Percentiles rank a stretch among this genome's conserved stretches.
Conservation (phyloP, 64 coral and sea anemone genomes). For the Astreopora myriophthalma region DNA sequence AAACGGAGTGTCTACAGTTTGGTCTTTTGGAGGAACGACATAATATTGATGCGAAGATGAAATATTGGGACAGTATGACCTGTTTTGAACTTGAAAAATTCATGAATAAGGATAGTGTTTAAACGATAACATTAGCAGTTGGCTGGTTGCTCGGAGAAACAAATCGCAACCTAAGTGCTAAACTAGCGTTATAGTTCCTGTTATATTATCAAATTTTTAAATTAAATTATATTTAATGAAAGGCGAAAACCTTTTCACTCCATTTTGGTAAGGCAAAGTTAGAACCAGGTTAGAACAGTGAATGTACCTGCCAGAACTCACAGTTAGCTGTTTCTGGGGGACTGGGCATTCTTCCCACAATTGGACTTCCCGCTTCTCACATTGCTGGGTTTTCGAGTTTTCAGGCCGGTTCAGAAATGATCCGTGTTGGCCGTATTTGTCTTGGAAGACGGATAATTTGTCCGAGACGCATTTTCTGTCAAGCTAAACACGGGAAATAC, state of each 20-base stretch:
- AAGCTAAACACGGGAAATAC: too few relatives aligned
- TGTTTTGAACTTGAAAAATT: background rate
- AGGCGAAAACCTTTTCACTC: background rate
- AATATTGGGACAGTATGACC: background rate
- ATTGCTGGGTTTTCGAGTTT: too few relatives aligned
- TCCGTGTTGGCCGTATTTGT: too few relatives aligned
- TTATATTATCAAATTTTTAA: conserved; percentile 47
- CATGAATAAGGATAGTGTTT: background rate
- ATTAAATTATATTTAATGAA: conserved; percentile 50
- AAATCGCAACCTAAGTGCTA: background rate
- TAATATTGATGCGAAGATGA: background rate
- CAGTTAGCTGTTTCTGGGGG: too few relatives aligned
- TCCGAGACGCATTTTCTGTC: too few relatives aligned
- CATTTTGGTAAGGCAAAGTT: background rate
- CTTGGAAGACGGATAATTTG: too few relatives aligned
- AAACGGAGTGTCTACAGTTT: background rate
- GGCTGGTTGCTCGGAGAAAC: background rate
- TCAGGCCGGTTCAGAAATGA: too few relatives aligned
- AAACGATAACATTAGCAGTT: background rate
- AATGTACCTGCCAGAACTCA: too few relatives aligned
- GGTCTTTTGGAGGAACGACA: too few relatives aligned
- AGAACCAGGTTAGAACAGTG: too few relatives aligned
- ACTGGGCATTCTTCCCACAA: too few relatives aligned
- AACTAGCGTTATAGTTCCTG: background rate
- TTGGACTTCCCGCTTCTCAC: too few relatives aligned